Evolutionary conservation across 2,888 invertebrate species (phyloP).

Genomic region (Drosophila barbarae): DNA sequence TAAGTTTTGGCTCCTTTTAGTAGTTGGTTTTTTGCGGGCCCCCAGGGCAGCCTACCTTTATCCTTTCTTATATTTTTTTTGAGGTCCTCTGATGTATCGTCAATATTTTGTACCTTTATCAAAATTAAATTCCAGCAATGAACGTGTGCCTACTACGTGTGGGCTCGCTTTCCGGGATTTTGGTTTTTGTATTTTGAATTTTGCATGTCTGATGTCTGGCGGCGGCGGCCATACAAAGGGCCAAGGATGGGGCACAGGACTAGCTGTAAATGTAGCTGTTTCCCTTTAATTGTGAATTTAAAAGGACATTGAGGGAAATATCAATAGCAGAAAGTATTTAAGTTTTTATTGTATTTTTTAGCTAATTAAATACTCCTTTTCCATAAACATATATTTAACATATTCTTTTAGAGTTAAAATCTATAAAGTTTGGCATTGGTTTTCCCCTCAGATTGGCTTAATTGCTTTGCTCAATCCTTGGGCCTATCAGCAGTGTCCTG

Average conservation of each 20-base stretch:
- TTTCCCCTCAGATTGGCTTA: not conserved
- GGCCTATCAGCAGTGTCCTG: slow-evolving; percentile 25
- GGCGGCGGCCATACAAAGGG: not conserved
- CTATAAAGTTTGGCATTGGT: not conserved
- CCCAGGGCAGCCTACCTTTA: not conserved
- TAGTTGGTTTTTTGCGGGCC: slow-evolving; percentile 12
- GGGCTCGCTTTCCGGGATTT: slow-evolving; percentile 21
- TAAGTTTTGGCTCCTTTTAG: slow-evolving; percentile 3
- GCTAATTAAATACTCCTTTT: not conserved
- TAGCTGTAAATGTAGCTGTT: not conserved
- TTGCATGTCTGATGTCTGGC: slow-evolving; percentile 42
- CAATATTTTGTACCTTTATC: slow-evolving; percentile 74
- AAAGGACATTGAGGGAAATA: not conserved
- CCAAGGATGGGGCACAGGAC: not conserved
- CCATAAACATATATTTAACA: not conserved
- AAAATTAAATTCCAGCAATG: slow-evolving; percentile 69
- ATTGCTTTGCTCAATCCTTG: slow-evolving; percentile 2
- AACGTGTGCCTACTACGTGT: slow-evolving; percentile 53
- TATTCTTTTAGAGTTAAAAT: too few relatives aligned
- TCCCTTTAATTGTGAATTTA: slow-evolving; percentile 25
- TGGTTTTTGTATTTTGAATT: slow-evolving; percentile 28
- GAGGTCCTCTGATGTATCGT: slow-evolving; percentile 55
- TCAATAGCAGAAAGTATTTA: not conserved
- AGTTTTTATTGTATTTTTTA: not conserved
- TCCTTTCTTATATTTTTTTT: not conserved